A percentile compares a stretch with the other conserved stretches of the same genome.
Conservation (phyloP, 64 coral and sea anemone species). For the Montipora efflorescens region DNA sequence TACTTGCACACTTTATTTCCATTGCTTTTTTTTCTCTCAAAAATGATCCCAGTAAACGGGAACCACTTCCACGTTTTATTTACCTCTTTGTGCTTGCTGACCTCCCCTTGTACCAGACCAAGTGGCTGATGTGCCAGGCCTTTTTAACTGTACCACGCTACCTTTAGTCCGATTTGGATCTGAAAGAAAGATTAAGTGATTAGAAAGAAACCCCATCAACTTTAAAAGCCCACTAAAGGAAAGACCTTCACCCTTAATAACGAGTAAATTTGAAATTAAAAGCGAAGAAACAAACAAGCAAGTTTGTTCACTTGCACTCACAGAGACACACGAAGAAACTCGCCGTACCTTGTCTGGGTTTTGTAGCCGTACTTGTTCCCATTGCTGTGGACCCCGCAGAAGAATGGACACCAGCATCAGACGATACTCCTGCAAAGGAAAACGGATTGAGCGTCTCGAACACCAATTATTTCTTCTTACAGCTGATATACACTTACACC, state of each 20-base stretch:
- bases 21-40: too few species aligned
- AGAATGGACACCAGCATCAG: background rate
- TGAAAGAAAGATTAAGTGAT: background rate
- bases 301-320: too few species aligned
- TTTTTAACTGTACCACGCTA: constrained; percentile 51
- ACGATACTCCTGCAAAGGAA: constrained; percentile 14
- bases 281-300: background rate
- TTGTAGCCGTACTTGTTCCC: background rate
- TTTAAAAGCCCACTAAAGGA: background rate
- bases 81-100: constrained; percentile 36
- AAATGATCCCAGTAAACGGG: too few species aligned
- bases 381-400: background rate
- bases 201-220: background rate
- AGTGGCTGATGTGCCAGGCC: constrained; percentile 35
- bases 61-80: too few species aligned
- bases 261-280: background rate
- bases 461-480: too few species aligned
- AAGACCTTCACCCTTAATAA: background rate
- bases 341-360: background rate
- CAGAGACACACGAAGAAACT: background rate
- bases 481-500: too few species aligned
- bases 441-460: background rate
- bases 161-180: constrained; percentile 17
- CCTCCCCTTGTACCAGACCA: constrained; percentile 26
- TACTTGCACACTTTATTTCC: too few species aligned